A percentile compares a stretch with the other conserved stretches of the same genome.
These are phyloP conservation scores for Psilopsiagon aurifrons DNA, from an alignment of 2,113 vertebrate species.

Conservation along the genomic window DNA sequence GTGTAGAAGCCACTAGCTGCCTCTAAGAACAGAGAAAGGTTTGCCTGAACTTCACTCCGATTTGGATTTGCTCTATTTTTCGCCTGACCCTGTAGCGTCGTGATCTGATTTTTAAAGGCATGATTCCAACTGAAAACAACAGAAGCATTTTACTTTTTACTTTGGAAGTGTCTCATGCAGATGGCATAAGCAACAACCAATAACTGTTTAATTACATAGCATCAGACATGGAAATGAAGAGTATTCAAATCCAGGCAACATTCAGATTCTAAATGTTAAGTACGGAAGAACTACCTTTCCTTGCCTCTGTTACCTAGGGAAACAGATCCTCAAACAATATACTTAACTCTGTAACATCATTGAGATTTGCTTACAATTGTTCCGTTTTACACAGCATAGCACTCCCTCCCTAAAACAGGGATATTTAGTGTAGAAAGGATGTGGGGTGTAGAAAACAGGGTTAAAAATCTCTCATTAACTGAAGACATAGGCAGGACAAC, in stretches of 20 bases:
- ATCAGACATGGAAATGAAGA: slow-evolving; percentile 18
- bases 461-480: background rate
- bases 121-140: slow-evolving; percentile 93
- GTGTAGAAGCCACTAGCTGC: slow-evolving; percentile 99
- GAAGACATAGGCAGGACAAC: background rate
- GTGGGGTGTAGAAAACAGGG: background rate
- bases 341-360: background rate
- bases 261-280: slow-evolving; percentile 3
- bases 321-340: background rate
- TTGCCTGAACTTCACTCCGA: slow-evolving; percentile 97
- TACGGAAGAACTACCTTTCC: background rate
- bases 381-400: background rate
- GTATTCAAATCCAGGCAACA: background rate
- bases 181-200: slow-evolving; percentile 51
- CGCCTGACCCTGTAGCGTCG: slow-evolving; percentile 97
- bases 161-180: slow-evolving; percentile 51
- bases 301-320: background rate
- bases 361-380: background rate
- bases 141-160: slow-evolving; percentile 43
- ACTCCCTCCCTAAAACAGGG: background rate
- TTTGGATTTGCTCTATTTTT: slow-evolving; percentile 99
- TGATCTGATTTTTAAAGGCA: slow-evolving; percentile 99
- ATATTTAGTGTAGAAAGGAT: background rate
- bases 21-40: slow-evolving; percentile 96
- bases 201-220: slow-evolving; percentile 45